Conservation (phyloP, 2,888 invertebrate species). For the Drymonia ruficornis region DNA sequence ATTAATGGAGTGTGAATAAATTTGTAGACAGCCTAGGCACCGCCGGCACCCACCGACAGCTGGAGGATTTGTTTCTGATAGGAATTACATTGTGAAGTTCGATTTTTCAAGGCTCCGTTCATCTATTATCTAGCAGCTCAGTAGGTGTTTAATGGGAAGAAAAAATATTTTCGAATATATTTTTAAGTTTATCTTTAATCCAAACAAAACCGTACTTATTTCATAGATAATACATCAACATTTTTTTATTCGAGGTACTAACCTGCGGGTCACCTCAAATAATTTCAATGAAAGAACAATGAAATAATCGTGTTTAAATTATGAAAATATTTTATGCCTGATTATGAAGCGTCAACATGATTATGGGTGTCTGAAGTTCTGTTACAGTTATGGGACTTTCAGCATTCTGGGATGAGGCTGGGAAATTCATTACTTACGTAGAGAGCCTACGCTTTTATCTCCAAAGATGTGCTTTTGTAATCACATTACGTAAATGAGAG, state of each 20-base stretch:
- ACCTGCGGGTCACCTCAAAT: too few species aligned
- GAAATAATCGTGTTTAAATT: too few species aligned
- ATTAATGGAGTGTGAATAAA: slow-evolving; percentile 74
- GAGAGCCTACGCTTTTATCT: slow-evolving; percentile 79
- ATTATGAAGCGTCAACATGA: slow-evolving; percentile 27
- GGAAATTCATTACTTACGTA: slow-evolving; percentile 80
- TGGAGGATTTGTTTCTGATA: slow-evolving; percentile 34
- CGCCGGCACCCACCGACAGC: slow-evolving; percentile 23
- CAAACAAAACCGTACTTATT: too few species aligned
- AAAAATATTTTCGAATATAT: too few species aligned
- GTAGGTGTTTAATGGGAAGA: too few species aligned
- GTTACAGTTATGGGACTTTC: slow-evolving; percentile 66
- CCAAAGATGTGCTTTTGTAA: slow-evolving; percentile 83
- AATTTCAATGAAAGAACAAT: too few species aligned
- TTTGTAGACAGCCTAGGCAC: slow-evolving; percentile 53
- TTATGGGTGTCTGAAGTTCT: slow-evolving; percentile 38
- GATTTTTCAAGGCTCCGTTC: slow-evolving; percentile 13
- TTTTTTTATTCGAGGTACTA: not conserved
- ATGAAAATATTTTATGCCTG: not conserved
- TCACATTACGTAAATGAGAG: slow-evolving; percentile 83
- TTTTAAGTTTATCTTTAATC: too few species aligned
- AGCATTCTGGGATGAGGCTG: slow-evolving; percentile 63
- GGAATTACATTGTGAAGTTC: slow-evolving; percentile 27
- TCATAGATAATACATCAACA: too few species aligned
- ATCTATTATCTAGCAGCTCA: not conserved